These are phyloP conservation scores for Acronicta leporina DNA, from an alignment of 2,888 invertebrate species.

Conservation along the genomic window DNA sequence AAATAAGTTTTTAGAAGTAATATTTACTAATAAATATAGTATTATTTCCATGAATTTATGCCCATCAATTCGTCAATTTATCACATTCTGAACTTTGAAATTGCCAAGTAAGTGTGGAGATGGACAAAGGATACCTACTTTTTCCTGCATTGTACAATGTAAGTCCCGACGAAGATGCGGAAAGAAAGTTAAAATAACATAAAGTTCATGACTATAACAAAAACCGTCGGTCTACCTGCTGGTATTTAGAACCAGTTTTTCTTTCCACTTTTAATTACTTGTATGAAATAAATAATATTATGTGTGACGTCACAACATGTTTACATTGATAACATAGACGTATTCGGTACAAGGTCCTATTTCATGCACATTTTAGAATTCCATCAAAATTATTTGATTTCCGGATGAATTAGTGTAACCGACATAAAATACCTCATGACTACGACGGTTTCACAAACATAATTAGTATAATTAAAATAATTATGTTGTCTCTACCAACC, in stretches of 20 bases:
- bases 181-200: too few relatives aligned
- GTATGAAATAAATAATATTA: neutral
- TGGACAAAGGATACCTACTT: too few relatives aligned
- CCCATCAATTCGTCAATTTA: too few relatives aligned
- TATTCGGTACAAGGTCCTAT: conserved; percentile 5
- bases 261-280: neutral
- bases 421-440: neutral
- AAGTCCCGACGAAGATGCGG: neutral
- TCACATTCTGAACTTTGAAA: too few relatives aligned
- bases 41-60: too few relatives aligned
- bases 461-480: neutral
- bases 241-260: neutral
- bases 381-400: neutral
- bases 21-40: too few relatives aligned
- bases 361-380: conserved; percentile 1
- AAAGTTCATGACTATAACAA: too few relatives aligned
- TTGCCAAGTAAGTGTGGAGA: too few relatives aligned
- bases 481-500: neutral
- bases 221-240: too few relatives aligned
- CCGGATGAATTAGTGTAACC: neutral
- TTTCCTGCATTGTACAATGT: too few relatives aligned
- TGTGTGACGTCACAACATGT: conserved; percentile 3
- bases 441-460: neutral
- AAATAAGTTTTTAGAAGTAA: too few relatives aligned
- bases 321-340: neutral